Conservation (phyloP, 2,113 vertebrate species). For the Coptodon bakossiorum region DNA sequence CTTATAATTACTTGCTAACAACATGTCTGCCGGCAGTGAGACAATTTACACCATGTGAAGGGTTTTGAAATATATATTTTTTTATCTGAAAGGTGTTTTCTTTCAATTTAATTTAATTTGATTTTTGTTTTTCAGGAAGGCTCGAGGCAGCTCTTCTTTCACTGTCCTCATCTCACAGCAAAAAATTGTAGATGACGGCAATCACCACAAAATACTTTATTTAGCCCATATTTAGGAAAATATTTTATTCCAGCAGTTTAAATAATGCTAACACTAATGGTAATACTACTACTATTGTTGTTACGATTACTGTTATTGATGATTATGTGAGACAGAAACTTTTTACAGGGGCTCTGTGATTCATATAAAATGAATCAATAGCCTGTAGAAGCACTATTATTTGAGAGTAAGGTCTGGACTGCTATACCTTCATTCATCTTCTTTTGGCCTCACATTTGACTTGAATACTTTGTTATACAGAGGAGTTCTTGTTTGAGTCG, state of each 20-base stretch:
- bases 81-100: neutral
- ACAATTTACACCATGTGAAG: neutral
- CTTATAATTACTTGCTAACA: neutral
- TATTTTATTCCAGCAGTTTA: neutral
- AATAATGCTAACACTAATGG: neutral
- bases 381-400: accelerated
- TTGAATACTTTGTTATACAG: neutral
- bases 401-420: accelerated
- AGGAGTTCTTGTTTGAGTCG: neutral
- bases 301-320: neutral
- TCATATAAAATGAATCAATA: neutral
- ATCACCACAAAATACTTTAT: neutral
- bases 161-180: neutral
- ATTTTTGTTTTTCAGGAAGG: neutral
- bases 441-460: neutral
- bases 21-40: neutral
- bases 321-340: neutral
- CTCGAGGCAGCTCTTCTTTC: neutral
- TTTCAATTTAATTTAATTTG: neutral
- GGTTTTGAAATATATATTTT: neutral
- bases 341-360: neutral
- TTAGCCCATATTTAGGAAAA: neutral
- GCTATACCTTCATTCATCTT: neutral
- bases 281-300: neutral
- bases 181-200: neutral